phyloP scores from a whole-genome alignment of 2,113 vertebrate species.

The Pogonocichla stellata region DNA sequence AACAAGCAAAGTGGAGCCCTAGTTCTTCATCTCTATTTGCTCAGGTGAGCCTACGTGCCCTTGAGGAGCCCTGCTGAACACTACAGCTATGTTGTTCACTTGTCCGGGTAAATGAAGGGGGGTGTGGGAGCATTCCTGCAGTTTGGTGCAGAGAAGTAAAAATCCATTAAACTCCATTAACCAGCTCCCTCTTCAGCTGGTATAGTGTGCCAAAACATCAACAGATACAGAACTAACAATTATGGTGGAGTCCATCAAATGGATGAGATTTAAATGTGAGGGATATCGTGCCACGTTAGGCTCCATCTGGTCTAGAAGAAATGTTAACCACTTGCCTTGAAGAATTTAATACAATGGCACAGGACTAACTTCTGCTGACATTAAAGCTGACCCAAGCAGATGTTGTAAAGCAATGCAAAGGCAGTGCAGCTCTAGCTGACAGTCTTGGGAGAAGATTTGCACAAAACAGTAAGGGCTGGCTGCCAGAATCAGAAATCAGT shows the following conservation, averaged over 20 bases:
- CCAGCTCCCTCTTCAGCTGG: neutral
- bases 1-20: neutral
- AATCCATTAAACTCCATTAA: neutral
- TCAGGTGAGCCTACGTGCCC: neutral
- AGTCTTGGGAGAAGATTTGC: neutral
- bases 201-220: neutral
- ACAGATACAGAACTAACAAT: neutral
- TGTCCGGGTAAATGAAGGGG: neutral
- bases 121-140: neutral
- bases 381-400: neutral
- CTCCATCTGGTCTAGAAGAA: neutral
- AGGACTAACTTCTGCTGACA: neutral
- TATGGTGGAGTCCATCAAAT: neutral
- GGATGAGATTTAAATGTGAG: neutral
- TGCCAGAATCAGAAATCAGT: neutral
- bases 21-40: neutral
- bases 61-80: neutral
- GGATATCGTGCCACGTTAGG: neutral
- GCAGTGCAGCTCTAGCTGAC: neutral
- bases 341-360: neutral
- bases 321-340: neutral
- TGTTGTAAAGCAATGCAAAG: neutral
- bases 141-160: neutral
- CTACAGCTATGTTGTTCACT: neutral
- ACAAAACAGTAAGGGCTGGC: neutral